Conservation (phyloP, 2,888 invertebrate species). For the Monochamus alternatus region DNA sequence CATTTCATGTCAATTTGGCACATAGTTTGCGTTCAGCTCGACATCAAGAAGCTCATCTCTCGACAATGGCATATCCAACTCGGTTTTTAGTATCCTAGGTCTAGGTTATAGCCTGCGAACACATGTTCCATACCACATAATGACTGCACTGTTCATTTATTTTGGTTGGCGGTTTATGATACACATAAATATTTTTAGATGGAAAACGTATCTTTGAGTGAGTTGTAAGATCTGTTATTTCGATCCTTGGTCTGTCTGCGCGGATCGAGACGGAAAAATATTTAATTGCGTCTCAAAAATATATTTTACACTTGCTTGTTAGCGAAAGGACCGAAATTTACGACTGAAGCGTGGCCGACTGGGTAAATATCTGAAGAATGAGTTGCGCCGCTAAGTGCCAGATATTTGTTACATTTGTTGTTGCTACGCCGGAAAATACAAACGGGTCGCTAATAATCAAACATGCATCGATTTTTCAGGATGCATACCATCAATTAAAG, state of each 20-base stretch:
- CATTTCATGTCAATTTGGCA: too few species aligned
- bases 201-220: constrained; percentile 34
- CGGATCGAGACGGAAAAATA: constrained; percentile 16
- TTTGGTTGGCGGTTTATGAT: constrained; percentile 36
- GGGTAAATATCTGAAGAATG: constrained; percentile 12
- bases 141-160: constrained; percentile 35
- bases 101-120: constrained; percentile 30
- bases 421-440: too few species aligned
- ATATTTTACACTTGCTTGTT: constrained; percentile 25
- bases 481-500: too few species aligned
- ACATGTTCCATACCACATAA: constrained; percentile 17
- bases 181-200: constrained; percentile 38
- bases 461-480: too few species aligned
- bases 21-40: not conserved
- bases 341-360: constrained; percentile 6
- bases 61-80: constrained; percentile 9
- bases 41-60: not conserved
- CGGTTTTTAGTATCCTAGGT: constrained; percentile 30
- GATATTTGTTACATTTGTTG: not conserved
- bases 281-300: constrained; percentile 27
- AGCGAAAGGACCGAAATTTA: constrained; percentile 9
- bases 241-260: constrained; percentile 17
- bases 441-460: too few species aligned
- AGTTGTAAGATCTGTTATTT: constrained; percentile 39
- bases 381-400: not conserved